Percentiles rank a stretch among this genome's conserved stretches.
These are phyloP conservation scores for Alca torda DNA, from an alignment of 2,797 vertebrate genomes.

Conservation along the genomic window DNA sequence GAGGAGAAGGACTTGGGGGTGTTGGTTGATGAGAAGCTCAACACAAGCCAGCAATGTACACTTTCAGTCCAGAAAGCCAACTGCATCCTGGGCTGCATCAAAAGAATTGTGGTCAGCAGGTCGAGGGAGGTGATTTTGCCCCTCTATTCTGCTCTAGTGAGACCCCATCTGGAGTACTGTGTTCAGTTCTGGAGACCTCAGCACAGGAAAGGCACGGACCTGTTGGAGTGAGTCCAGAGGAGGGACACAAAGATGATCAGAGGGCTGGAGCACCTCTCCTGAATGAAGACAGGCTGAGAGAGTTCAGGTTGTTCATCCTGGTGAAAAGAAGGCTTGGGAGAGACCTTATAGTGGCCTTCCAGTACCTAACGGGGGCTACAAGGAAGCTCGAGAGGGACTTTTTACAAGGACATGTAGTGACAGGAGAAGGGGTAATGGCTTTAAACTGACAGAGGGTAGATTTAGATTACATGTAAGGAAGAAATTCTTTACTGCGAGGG, in stretches of 20 bases:
- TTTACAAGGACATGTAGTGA: background rate
- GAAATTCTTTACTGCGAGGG: background rate
- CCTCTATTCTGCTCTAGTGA: background rate
- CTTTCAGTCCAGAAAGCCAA: too few species aligned
- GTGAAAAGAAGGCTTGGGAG: background rate
- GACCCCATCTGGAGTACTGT: background rate
- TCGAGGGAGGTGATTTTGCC: background rate
- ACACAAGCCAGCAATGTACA: too few species aligned
- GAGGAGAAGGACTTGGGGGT: too few species aligned
- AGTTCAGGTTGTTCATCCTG: too few species aligned
- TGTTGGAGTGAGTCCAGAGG: background rate
- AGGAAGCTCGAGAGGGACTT: background rate
- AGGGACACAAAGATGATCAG: background rate
- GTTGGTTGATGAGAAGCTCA: too few species aligned
- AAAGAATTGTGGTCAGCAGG: background rate
- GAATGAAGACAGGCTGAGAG: background rate
- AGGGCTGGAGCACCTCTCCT: background rate
- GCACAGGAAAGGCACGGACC: background rate
- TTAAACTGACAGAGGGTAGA: background rate
- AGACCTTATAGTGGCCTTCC: background rate
- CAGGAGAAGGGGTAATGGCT: background rate
- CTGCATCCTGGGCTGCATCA: too few species aligned
- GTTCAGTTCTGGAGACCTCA: background rate
- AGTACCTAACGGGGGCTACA: background rate
- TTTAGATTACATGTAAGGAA: background rate